Conservation (phyloP, 1,140 invertebrate species). For the Diploscapter pachys region DNA sequence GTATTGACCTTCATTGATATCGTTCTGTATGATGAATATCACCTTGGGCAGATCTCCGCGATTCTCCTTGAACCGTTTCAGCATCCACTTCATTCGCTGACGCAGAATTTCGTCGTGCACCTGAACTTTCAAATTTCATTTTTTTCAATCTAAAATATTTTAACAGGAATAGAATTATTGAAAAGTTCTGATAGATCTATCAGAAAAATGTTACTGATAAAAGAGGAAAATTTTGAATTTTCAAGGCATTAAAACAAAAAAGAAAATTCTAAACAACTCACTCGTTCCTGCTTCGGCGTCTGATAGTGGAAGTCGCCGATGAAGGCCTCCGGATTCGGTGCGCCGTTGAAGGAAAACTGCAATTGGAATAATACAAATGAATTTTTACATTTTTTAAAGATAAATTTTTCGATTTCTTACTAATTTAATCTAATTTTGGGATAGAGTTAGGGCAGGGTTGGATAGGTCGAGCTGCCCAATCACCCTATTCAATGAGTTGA, state of each 20-base stretch:
- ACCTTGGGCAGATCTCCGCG: conserved; percentile 1
- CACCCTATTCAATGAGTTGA: too few relatives aligned
- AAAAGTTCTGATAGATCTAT: too few relatives aligned
- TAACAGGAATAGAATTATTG: too few relatives aligned
- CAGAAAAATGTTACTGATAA: not conserved
- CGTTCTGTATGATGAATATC: conserved; percentile 25
- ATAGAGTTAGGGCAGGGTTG: too few relatives aligned
- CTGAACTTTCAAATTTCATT: not conserved
- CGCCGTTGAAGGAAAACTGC: conserved; percentile 30
- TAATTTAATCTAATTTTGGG: too few relatives aligned
- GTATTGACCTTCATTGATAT: conserved; percentile 30
- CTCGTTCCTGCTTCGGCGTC: conserved; percentile 11
- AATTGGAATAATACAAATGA: not conserved
- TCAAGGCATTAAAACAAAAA: too few relatives aligned
- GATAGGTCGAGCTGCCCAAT: too few relatives aligned
- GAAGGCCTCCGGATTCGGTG: conserved; percentile 1
- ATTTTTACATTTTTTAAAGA: not conserved
- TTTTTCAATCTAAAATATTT: too few relatives aligned
- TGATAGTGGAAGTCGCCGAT: conserved; percentile 37
- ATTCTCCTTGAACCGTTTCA: conserved; percentile 10
- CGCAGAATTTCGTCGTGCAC: conserved; percentile 16
- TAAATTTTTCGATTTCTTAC: too few relatives aligned
- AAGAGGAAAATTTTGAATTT: too few relatives aligned
- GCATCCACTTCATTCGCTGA: conserved; percentile 1
- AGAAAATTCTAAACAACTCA: not conserved